Percentiles rank a stretch among this genome's conserved stretches.
Evolutionary conservation across 2,888 invertebrate genomes (phyloP).

Genomic region (Leptothorax acervorum): DNA sequence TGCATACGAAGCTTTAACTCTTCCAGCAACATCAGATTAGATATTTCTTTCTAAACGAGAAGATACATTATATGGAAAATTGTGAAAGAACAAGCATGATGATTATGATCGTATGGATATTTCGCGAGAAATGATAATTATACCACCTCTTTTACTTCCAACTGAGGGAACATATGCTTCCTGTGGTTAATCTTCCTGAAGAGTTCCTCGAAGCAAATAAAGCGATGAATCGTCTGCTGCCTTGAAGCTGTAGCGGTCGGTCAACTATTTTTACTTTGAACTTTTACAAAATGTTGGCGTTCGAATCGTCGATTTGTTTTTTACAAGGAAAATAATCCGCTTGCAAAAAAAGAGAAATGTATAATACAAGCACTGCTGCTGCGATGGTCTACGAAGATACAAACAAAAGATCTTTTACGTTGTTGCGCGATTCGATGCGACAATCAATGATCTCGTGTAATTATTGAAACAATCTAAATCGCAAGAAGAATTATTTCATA

Average conservation of each 20-base stretch:
- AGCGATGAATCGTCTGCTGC: conserved; percentile 26
- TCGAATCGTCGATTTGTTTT: background rate
- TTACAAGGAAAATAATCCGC: conserved; percentile 16
- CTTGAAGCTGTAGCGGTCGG: conserved; percentile 5
- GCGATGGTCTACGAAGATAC: conserved; percentile 9
- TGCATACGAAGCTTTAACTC: conserved; percentile 11
- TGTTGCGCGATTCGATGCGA: background rate
- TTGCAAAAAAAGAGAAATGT: background rate
- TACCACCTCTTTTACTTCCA: conserved; percentile 30
- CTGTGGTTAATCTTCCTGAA: conserved; percentile 26
- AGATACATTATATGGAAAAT: background rate
- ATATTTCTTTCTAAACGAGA: background rate
- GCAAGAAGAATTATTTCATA: conserved; percentile 1
- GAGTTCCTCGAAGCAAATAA: conserved; percentile 45
- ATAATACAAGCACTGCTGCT: conserved; percentile 14
- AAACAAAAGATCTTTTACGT: conserved; percentile 19
- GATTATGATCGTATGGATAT: conserved; percentile 11
- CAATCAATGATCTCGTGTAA: background rate
- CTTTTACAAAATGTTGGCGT: conserved; percentile 15
- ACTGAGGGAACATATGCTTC: background rate
- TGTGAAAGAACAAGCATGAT: conserved; percentile 41
- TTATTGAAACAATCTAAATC: background rate
- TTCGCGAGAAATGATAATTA: conserved; percentile 31
- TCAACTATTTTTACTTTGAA: conserved; percentile 35
- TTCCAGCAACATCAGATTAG: background rate